Conservation (phyloP, 2,113 vertebrate genomes). For the Alces alces region DNA sequence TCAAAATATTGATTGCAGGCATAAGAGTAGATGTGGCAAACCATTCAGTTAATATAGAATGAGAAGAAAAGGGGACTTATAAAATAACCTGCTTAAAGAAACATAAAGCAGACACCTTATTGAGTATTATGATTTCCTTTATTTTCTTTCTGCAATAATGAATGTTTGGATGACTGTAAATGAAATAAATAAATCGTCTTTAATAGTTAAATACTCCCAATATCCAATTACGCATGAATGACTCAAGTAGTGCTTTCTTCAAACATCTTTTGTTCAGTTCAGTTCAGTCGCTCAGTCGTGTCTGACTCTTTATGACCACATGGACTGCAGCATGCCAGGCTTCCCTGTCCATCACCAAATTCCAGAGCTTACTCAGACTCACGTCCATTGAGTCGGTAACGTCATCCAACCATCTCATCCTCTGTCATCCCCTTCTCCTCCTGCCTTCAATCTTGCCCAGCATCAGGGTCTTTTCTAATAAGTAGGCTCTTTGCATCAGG, state of each 20-base stretch:
- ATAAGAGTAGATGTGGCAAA: not conserved
- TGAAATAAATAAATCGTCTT: not conserved
- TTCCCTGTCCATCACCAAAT: not conserved
- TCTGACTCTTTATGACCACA: not conserved
- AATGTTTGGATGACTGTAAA: not conserved
- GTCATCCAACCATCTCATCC: not conserved
- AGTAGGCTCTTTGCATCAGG: not conserved
- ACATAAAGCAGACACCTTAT: not conserved
- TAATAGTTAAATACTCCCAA: not conserved
- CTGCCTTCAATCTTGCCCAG: not conserved
- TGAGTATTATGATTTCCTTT: not conserved
- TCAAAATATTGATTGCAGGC: not conserved
- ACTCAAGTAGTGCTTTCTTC: not conserved
- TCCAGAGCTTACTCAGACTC: not conserved
- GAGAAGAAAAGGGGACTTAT: not conserved
- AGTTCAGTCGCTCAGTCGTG: not conserved
- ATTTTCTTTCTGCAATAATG: not conserved
- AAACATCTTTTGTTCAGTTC: not conserved
- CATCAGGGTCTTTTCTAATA: not conserved
- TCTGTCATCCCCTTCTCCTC: not conserved
- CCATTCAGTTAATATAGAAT: not conserved
- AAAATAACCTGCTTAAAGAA: not conserved
- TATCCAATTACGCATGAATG: not conserved
- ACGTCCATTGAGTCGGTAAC: fast-evolving
- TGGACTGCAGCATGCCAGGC: not conserved